A percentile compares a stretch with the other conserved stretches of the same genome.
Conservation (phyloP, 2,888 invertebrate species). For the Aleiodes leptofemur region DNA sequence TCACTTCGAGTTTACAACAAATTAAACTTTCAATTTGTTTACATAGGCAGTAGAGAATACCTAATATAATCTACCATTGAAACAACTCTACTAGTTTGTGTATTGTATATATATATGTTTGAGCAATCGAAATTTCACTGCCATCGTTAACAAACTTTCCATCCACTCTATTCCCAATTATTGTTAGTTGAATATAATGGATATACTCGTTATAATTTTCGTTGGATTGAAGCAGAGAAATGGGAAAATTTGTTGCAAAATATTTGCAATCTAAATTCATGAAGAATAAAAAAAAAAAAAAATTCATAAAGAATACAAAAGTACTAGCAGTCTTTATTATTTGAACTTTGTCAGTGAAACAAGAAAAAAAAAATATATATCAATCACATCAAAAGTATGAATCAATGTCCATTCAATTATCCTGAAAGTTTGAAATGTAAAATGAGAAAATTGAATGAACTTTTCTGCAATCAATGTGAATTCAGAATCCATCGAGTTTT, state of each 20-base stretch:
- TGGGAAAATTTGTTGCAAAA: not conserved
- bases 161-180: not conserved
- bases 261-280: not conserved
- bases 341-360: not conserved
- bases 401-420: not conserved
- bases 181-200: conserved; percentile 10
- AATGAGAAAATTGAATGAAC: conserved; percentile 11
- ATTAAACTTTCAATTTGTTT: conserved; percentile 47
- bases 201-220: conserved; percentile 5
- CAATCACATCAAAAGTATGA: not conserved
- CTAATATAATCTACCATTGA: conserved; percentile 26
- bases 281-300: not conserved
- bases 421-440: not conserved
- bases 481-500: too few species aligned
- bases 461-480: too few species aligned
- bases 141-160: conserved; percentile 44
- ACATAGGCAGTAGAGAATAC: conserved; percentile 32
- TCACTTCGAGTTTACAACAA: conserved; percentile 43
- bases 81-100: conserved; percentile 39
- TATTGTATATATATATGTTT: conserved; percentile 27
- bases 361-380: not conserved
- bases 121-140: conserved; percentile 46
- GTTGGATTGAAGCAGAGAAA: too few species aligned
- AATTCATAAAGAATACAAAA: not conserved
- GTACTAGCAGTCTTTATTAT: too few species aligned